Base-by-base conservation (phyloP, 2,797 vertebrate species). In the Neolamprologus multifasciatus region DNA sequence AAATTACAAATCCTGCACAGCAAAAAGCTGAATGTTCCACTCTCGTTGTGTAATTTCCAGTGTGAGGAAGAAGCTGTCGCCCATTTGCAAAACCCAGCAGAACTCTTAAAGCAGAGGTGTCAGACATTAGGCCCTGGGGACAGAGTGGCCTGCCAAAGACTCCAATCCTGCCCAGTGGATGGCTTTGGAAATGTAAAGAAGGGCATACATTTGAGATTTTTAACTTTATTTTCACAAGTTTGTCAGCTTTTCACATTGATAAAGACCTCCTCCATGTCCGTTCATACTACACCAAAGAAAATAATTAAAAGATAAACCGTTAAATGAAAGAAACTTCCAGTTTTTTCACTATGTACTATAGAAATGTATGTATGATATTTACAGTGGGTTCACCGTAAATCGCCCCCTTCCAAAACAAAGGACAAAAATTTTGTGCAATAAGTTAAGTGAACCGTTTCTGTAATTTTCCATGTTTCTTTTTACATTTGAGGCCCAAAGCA, bases 1-100 rank as follows among this genome's bases (percentile, higher is more conserved):
- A 93, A 96, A 95, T 96, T 96, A 93, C 89, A 93, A 95, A 94
- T 93, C 90, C 86, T 94, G 88, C 88, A 80, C 86, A 87, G 90
- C 84, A 84, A 91, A 64, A 92, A 89, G 86, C 83, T 89, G 83
- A 95, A 89, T 55, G 90, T 92, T 95, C 94, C 92, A 86, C 89
- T 92, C 93, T 91, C 78, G 89, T 95, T 96, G 93, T 84, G 95
- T 91, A 91, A 95, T 95, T 94, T 95, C 93, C 94, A 94, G 91
- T 82, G 82, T 84, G 84, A 92, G 90, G 85, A 93, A 92, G 93
- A 93, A 87, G 89, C 93, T 91, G 87, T 90, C 14, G 62, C 85
- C 89, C 89, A 90, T 91, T 95, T 91, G 78, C 74, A 23, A 94
- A 86, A 87, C 82, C 77, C 57, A 16, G 69, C 80, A 71, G 83